These are phyloP conservation scores for Callipepla californica DNA, from an alignment of 2,113 vertebrate species.

Conservation along the genomic window DNA sequence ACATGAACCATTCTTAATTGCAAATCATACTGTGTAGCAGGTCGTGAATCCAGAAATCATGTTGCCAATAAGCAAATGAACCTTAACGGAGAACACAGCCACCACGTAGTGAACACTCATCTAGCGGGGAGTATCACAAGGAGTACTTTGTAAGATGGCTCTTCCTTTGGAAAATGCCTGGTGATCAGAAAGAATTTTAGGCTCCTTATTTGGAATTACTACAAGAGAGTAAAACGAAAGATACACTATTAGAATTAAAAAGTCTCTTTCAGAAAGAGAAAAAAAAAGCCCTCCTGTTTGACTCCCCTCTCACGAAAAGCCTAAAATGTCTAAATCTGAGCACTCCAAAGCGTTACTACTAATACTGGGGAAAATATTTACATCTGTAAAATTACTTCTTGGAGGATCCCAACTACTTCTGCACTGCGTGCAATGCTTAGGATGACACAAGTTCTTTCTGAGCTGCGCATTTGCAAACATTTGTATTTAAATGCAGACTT, in stretches of 20 bases:
- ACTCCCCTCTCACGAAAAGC: background rate
- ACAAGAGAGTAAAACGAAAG: background rate
- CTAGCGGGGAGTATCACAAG: background rate
- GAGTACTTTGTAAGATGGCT: background rate
- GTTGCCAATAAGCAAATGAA: constrained; percentile 19
- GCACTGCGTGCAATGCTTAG: background rate
- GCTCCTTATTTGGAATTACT: background rate
- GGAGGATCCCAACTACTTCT: background rate
- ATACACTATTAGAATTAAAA: background rate
- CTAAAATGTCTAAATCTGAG: background rate
- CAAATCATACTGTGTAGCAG: background rate
- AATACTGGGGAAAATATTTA: background rate
- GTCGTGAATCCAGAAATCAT: background rate
- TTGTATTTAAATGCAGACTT: background rate
- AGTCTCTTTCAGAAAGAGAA: background rate
- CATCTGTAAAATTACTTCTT: background rate
- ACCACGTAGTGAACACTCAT: background rate
- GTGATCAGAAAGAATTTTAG: background rate
- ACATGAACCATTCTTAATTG: background rate
- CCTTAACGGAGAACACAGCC: background rate
- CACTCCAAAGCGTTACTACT: background rate
- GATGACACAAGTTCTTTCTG: background rate
- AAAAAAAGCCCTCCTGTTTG: background rate
- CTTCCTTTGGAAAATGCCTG: background rate
- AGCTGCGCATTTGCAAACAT: background rate